Evolutionary conservation across 1,140 invertebrate genomes (phyloP).

Genomic region (Anoplophora glabripennis): DNA sequence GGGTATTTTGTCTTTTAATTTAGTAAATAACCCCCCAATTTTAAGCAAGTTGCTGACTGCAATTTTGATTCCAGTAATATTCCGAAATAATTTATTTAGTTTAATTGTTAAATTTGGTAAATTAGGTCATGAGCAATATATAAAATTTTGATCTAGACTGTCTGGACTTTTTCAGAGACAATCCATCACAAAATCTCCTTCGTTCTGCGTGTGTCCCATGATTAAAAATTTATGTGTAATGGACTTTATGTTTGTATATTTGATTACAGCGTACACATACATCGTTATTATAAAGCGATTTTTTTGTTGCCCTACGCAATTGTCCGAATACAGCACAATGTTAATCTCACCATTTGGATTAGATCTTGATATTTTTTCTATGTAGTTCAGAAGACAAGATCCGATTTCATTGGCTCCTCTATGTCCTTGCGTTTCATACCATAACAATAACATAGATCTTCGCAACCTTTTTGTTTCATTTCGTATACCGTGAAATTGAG

Average conservation of each 20-base stretch:
- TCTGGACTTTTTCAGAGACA: no score
- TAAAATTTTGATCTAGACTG: no score
- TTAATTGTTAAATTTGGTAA: no score
- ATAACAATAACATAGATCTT: not conserved
- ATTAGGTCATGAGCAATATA: no score
- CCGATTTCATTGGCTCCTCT: not conserved
- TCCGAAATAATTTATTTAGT: no score
- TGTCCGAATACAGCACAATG: not conserved
- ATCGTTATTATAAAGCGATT: not conserved
- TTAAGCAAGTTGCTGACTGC: no score
- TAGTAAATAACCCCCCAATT: no score
- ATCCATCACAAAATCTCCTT: no score
- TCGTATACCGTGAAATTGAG: constrained; percentile 27
- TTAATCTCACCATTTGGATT: not conserved
- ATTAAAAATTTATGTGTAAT: not conserved
- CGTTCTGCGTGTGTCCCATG: no score
- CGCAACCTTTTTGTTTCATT: constrained; percentile 16
- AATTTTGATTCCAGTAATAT: no score
- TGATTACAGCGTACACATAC: not conserved
- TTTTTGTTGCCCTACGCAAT: constrained; percentile 2
- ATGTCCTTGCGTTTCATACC: not conserved
- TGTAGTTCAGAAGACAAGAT: not conserved
- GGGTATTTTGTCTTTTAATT: no score
- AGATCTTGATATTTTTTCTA: not conserved
- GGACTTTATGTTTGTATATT: not conserved